Evolutionary conservation across 2,113 vertebrate genomes (phyloP).

Genomic region (Ammodytes dubius): DNA sequence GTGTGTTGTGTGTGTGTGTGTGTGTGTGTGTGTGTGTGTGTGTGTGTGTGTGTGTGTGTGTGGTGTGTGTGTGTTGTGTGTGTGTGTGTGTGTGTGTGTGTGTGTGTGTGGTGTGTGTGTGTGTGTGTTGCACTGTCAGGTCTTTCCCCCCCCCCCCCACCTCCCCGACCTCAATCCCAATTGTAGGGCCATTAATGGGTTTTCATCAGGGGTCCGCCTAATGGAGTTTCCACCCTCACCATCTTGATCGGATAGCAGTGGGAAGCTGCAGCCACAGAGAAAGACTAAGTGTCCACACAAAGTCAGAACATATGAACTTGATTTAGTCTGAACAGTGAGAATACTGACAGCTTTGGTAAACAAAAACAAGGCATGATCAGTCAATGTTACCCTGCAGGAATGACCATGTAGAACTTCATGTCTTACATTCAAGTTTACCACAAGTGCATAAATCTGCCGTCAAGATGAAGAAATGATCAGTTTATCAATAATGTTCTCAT

Average conservation of each 20-base stretch:
- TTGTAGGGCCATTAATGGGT: constrained; percentile 72
- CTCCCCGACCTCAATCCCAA: constrained; percentile 64
- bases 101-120: too few species aligned
- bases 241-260: constrained; percentile 34
- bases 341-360: constrained; percentile 12
- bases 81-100: too few species aligned
- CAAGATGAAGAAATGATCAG: not conserved
- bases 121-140: constrained; percentile 40
- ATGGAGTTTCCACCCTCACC: constrained; percentile 76
- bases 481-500: not conserved
- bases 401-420: not conserved
- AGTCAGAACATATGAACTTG: constrained; percentile 55
- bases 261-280: constrained; percentile 49
- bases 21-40: too few species aligned
- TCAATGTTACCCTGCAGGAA: not conserved
- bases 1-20: too few species aligned
- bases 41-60: too few species aligned
- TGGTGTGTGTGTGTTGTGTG: too few species aligned
- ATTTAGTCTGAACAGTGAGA: constrained; percentile 46
- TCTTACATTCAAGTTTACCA: not conserved
- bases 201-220: constrained; percentile 72
- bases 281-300: constrained; percentile 54
- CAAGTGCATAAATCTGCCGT: not conserved
- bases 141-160: constrained; percentile 31
- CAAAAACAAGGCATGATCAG: constrained; percentile 5